phyloP scores from a whole-genome alignment of 2,113 vertebrate genomes.

The Promerops cafer region DNA sequence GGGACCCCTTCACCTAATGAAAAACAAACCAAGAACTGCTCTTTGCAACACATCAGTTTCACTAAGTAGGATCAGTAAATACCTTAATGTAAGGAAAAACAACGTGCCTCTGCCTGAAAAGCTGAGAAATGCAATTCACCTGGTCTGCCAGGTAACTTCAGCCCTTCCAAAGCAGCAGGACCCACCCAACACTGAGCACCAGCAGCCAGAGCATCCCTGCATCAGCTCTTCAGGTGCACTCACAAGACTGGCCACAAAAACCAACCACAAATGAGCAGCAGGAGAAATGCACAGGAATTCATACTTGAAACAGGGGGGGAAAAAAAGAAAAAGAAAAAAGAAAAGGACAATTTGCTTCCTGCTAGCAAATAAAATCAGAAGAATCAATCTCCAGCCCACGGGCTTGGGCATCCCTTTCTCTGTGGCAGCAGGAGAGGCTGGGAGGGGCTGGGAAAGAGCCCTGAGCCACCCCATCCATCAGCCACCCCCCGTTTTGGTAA shows the following conservation, averaged over 20 bases:
- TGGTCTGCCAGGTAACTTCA: background rate
- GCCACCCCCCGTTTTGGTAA: background rate
- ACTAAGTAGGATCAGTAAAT: background rate
- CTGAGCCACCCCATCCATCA: background rate
- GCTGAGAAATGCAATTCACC: background rate
- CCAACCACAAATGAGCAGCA: background rate
- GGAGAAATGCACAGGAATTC: background rate
- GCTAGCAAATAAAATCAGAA: background rate
- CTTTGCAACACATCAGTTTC: background rate
- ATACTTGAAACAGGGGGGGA: background rate
- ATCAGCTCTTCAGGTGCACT: background rate
- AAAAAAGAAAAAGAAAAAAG: too few species aligned
- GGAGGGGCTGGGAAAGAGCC: background rate
- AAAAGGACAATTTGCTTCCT: background rate
- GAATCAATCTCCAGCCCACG: background rate
- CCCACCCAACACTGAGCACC: background rate
- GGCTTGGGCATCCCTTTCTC: background rate
- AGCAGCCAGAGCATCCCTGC: background rate
- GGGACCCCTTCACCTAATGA: accelerated
- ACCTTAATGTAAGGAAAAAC: background rate
- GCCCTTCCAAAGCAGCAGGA: background rate
- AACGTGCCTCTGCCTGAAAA: background rate
- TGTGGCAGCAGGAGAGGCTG: background rate
- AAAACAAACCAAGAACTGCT: background rate
- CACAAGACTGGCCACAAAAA: background rate